Conservation (phyloP, 2,797 vertebrate genomes). For the Tokudaia tokunoshimensis region DNA sequence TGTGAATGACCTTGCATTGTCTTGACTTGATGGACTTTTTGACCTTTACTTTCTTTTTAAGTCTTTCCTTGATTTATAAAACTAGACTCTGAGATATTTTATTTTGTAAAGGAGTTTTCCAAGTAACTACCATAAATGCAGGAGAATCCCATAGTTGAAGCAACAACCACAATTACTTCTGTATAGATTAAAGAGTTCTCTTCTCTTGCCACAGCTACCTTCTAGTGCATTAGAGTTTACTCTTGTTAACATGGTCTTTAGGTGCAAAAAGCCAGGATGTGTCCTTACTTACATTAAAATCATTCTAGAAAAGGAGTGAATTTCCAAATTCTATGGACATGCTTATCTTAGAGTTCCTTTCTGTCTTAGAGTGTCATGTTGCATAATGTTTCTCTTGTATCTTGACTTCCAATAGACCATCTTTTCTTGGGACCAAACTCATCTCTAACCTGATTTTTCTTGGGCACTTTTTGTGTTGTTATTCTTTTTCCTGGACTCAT, state of each 20-base stretch:
- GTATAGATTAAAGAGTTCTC: not conserved
- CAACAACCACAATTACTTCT: not conserved
- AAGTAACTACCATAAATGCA: not conserved
- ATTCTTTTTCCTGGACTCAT: not conserved
- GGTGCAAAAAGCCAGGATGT: not conserved
- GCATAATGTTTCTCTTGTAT: not conserved
- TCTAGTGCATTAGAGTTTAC: not conserved
- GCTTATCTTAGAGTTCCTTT: not conserved
- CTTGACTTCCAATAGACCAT: not conserved
- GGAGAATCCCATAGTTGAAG: not conserved
- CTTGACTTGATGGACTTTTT: not conserved
- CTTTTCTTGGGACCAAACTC: not conserved
- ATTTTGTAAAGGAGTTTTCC: not conserved
- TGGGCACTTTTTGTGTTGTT: not conserved
- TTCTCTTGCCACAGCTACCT: not conserved
- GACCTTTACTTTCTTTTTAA: not conserved
- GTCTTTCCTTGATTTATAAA: not conserved
- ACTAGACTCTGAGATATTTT: not conserved
- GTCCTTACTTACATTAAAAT: not conserved
- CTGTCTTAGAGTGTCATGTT: not conserved
- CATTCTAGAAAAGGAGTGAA: not conserved
- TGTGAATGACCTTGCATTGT: not conserved
- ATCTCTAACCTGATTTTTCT: not conserved
- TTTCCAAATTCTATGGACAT: not conserved
- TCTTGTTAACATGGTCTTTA: not conserved